Evolutionary conservation across 2,113 vertebrate species (phyloP), one percentile per base, ranked within the genome.

Genomic region (Mormyrus lacerda): DNA sequence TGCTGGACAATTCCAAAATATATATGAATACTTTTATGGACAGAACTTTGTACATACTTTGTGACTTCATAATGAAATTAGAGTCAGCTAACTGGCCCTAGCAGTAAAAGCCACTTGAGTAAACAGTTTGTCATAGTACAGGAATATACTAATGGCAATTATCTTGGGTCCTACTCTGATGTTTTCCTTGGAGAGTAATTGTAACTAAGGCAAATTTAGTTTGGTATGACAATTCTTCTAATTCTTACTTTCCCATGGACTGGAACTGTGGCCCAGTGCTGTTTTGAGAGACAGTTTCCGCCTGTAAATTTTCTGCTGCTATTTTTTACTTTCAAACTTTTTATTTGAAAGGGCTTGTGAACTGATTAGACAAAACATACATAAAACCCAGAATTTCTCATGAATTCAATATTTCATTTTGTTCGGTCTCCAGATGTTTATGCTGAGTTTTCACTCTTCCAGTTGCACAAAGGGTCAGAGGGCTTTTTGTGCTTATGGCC

Each of bases 401-500:
- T 15, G 27, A 44, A 51, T 51, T 11, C 48, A 31, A 9, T 85
- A 47, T 50, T 50, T 17, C n/a, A 3, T 51, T 31, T 31, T 85
- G 13, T 15, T 6, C 1, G 2, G 48, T 51, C 84, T 86, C 45
- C 13, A 19, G 53, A 5, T 65, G 19, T 88, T 47, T 88, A 58
- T 89, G 85, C 50, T 45, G 24, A 39, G 35, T 35, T 82, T 3
- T 19, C 69, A 1, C 6, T 35, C 45, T 69, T 73, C 53, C 31
- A 31, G 27, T 45, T 50, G 51, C 45, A 48, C 17, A 89, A 88
- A 91, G 87, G 79, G 91, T 91, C 42, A 90, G 88, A 90, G 87
- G 88, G 55, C 17, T 51, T 17, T 50, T 92, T 87, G 87, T 90
- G 89, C 89, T 92, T 87, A 90, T 91, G 88, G 47, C 5, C 44